Base-by-base conservation (phyloP, 1,140 invertebrate genomes). In the Drosophila fuyamai region DNA sequence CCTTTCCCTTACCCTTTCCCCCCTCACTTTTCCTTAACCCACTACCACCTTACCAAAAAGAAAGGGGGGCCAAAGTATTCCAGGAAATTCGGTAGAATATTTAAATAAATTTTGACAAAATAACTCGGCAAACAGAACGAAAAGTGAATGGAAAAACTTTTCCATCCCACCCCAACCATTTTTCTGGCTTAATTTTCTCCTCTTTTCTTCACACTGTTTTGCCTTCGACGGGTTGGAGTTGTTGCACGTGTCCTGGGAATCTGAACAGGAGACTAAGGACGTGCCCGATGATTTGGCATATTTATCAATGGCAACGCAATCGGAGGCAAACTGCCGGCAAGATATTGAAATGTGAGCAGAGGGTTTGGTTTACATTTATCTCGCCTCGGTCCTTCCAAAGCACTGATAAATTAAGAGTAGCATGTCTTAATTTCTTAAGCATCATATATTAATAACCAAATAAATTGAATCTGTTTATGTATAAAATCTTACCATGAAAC, bases 21-120 rank as follows among this genome's bases (percentile, higher is more conserved):
- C 23, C 4, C 4, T 23, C 23, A 4, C 23, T 23, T 23, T 23
- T 23, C 3, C 23, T 23, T 23, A 23, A 4, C 23, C 23, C 23
- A 4, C 23, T 23, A 0, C 23, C 23, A 23, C 23, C 23, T 23
- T 23, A 4, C 14, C 0, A 43, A 43, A 14, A n/a, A 43, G 14
- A 12, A 46, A 44, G 10, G 14, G 23, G 6, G 3, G 3, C n/a
- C 3, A 47, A 50, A 63, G 51, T 56, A 38, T 76, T 58, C 72
- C 61, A 12, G 36, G 73, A 76, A 76, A 62, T 76, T 76, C 75
- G 66, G 54, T 59, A 54, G 63, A 81, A 84, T 68, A 85, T 73
- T 79, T 85, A 76, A 76, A 80, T 80, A 84, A 84, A 84, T 70
- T 83, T 80, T 56, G 50, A 61, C 82, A 76, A 71, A 82, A 73